These are phyloP conservation scores for Alethe diademata DNA, from an alignment of 2,113 vertebrate species.

Conservation along the genomic window DNA sequence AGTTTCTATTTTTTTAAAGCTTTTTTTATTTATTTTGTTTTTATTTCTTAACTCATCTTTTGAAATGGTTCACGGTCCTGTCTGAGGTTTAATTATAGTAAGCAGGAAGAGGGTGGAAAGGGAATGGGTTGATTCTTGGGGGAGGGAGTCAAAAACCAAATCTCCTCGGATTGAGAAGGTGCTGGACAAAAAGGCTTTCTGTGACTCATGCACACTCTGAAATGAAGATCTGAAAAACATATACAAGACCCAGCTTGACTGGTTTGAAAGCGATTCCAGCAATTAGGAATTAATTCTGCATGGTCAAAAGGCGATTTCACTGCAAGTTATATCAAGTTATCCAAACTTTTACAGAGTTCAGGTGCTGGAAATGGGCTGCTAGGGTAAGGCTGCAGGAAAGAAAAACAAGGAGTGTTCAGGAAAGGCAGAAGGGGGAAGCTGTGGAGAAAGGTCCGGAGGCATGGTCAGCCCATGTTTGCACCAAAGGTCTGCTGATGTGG, in stretches of 20 bases:
- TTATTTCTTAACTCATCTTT: slow-evolving; percentile 66
- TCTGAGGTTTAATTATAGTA: slow-evolving; percentile 77
- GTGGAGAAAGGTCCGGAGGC: neutral
- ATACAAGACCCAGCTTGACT: neutral
- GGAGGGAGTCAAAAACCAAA: neutral
- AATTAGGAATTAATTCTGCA: slow-evolving; percentile 60
- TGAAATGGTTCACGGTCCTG: slow-evolving; percentile 26
- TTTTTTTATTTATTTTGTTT: slow-evolving; percentile 40
- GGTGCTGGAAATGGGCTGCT: neutral
- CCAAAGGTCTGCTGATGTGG: neutral
- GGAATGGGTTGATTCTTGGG: slow-evolving; percentile 68
- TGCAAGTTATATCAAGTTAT: slow-evolving; percentile 38
- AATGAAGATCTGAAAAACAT: neutral
- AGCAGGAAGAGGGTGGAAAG: slow-evolving; percentile 57
- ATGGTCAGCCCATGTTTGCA: neutral
- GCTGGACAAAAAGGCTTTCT: slow-evolving; percentile 39
- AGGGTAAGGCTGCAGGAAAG: slow-evolving; percentile 40
- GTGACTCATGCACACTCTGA: neutral
- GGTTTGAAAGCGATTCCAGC: slow-evolving; percentile 29
- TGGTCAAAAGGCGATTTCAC: slow-evolving; percentile 53
- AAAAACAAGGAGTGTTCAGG: slow-evolving; percentile 23
- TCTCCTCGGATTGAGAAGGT: neutral
- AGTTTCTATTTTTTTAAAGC: slow-evolving; percentile 11
- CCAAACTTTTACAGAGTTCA: slow-evolving; percentile 12
- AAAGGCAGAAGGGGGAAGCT: neutral